Percentiles rank a stretch among this genome's conserved stretches.
These are phyloP conservation scores for Nasonia oneida DNA, from an alignment of 2,888 invertebrate genomes.

Conservation along the genomic window DNA sequence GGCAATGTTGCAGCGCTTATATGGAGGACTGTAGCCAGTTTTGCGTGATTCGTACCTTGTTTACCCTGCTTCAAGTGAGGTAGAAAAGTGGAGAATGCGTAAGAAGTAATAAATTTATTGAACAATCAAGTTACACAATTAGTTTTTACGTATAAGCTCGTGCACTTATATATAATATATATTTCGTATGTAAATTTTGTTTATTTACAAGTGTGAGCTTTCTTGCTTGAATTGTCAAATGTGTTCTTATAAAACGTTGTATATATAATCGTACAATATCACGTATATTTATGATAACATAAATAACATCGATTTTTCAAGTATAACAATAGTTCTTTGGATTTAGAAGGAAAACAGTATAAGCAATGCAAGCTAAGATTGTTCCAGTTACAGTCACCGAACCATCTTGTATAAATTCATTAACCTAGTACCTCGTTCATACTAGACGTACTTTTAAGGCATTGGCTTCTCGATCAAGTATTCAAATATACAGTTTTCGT, in stretches of 20 bases:
- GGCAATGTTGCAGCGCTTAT: constrained; percentile 88
- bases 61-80: not conserved
- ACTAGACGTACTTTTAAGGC: constrained; percentile 39
- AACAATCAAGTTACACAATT: constrained; percentile 54
- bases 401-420: not conserved
- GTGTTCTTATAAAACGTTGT: constrained; percentile 22
- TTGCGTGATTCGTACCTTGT: not conserved
- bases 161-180: constrained; percentile 36
- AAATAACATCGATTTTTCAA: constrained; percentile 42
- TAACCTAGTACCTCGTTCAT: not conserved
- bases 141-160: constrained; percentile 34
- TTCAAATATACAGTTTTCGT: not conserved
- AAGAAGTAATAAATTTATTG: constrained; percentile 58
- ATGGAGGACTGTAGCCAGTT: constrained; percentile 71
- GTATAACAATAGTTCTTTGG: constrained; percentile 41
- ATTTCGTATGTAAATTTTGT: constrained; percentile 3
- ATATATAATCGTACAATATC: not conserved
- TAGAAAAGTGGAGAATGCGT: not conserved
- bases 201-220: constrained; percentile 7
- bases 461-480: constrained; percentile 13
- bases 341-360: constrained; percentile 27
- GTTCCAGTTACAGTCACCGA: no score
- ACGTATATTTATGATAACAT: constrained; percentile 27
- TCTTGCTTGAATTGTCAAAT: not conserved
- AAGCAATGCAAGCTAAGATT: constrained; percentile 24